Evolutionary conservation across 2,113 vertebrate genomes (phyloP).

Genomic region (Sinocyclocheilus anophthalmus): DNA sequence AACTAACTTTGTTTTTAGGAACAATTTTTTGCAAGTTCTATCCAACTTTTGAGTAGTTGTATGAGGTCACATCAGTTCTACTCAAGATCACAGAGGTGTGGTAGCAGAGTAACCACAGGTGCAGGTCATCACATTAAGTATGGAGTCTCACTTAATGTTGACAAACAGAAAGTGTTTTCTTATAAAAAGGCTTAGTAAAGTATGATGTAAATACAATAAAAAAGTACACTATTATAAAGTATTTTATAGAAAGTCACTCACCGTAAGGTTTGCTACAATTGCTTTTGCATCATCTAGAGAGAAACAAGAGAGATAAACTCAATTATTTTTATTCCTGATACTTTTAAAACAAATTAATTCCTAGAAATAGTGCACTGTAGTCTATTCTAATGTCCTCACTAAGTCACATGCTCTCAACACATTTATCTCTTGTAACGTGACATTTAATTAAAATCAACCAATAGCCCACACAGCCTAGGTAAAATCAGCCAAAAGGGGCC

Average conservation of each 20-base stretch:
- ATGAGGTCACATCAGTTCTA: neutral
- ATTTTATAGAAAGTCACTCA: neutral
- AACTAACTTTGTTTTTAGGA: neutral
- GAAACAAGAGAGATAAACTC: neutral
- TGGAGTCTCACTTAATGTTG: neutral
- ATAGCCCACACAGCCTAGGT: neutral
- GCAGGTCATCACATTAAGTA: neutral
- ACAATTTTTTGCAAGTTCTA: neutral
- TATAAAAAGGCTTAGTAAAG: neutral
- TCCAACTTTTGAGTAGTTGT: neutral
- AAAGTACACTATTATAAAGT: neutral
- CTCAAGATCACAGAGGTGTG: neutral
- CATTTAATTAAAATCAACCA: neutral
- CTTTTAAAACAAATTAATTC: neutral
- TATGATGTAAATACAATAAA: neutral
- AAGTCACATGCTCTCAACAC: neutral
- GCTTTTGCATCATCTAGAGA: conserved; percentile 17
- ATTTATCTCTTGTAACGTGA: neutral
- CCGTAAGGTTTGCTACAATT: conserved; percentile 35
- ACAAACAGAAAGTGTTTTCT: neutral
- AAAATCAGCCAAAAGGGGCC: neutral
- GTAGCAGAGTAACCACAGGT: neutral
- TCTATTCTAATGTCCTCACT: neutral
- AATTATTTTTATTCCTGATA: neutral
- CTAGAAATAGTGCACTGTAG: neutral